phyloP scores from a whole-genome alignment of 2,797 vertebrate genomes.

The Adelosebastes latens region DNA sequence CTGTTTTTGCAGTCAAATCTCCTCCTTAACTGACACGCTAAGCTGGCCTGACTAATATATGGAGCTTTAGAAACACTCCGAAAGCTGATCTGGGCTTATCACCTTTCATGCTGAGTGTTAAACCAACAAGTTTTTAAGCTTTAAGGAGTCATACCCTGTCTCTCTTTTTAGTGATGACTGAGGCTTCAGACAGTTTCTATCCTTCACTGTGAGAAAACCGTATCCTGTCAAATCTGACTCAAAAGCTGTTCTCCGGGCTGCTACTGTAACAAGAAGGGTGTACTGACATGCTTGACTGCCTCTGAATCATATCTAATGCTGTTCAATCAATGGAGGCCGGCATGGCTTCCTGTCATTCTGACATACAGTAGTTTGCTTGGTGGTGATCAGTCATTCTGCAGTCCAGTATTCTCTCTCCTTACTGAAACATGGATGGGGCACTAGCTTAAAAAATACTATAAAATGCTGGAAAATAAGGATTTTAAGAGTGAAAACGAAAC shows the following conservation, averaged over 20 bases:
- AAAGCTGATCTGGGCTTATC: slow-evolving; percentile 50
- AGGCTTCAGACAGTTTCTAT: slow-evolving; percentile 22
- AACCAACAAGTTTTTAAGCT: slow-evolving; percentile 54
- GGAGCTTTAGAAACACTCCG: slow-evolving; percentile 46
- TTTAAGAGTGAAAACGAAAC: neutral
- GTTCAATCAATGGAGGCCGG: slow-evolving; percentile 14
- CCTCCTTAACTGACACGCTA: slow-evolving; percentile 38
- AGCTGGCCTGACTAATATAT: slow-evolving; percentile 58
- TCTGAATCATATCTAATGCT: slow-evolving; percentile 31
- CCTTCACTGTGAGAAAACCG: slow-evolving; percentile 36
- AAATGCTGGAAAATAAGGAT: slow-evolving; percentile 11
- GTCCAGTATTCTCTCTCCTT: neutral
- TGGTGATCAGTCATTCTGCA: slow-evolving; percentile 27
- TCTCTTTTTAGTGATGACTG: slow-evolving; percentile 15
- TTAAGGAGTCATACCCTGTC: slow-evolving; percentile 7
- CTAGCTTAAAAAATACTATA: neutral
- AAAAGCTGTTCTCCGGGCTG: slow-evolving; percentile 21
- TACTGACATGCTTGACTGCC: slow-evolving; percentile 10
- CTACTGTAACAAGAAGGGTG: slow-evolving; percentile 15
- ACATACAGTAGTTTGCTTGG: slow-evolving; percentile 4
- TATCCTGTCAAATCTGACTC: slow-evolving; percentile 44
- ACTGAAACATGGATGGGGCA: neutral
- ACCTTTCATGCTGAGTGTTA: slow-evolving; percentile 47
- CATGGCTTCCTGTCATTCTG: slow-evolving; percentile 31
- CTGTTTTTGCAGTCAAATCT: slow-evolving; percentile 42